phyloP scores from a whole-genome alignment of 2,888 invertebrate species.

The Malacosoma neustria region DNA sequence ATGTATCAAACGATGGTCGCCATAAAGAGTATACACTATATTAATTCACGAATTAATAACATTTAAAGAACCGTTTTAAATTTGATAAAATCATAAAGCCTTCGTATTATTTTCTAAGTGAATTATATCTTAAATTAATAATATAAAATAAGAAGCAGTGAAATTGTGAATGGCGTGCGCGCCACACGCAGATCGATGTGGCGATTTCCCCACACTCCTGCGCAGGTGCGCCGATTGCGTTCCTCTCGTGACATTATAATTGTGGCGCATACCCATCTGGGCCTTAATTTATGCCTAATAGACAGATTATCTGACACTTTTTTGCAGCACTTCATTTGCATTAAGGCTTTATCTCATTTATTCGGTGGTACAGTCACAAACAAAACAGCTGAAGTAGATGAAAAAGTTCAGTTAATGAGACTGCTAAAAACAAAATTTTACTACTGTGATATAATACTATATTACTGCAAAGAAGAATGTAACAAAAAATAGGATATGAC shows the following conservation, averaged over 20 bases:
- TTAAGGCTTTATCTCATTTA: not conserved
- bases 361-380: not conserved
- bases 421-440: too few relatives aligned
- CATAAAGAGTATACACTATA: too few relatives aligned
- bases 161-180: constrained; percentile 32
- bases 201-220: constrained; percentile 22
- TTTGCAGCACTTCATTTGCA: constrained; percentile 17
- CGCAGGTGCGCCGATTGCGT: constrained; percentile 30
- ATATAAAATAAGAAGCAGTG: constrained; percentile 9
- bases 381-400: too few relatives aligned
- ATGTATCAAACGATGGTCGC: too few relatives aligned
- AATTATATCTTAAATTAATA: not conserved
- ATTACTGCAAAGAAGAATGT: too few relatives aligned
- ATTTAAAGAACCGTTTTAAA: too few relatives aligned
- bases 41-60: too few relatives aligned
- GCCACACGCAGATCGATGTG: constrained; percentile 33
- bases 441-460: too few relatives aligned
- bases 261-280: constrained; percentile 31
- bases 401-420: too few relatives aligned
- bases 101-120: not conserved
- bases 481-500: too few relatives aligned
- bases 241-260: constrained; percentile 70
- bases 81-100: too few relatives aligned
- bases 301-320: constrained; percentile 66
- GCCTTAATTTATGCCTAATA: constrained; percentile 71